Evolutionary conservation across 2,888 invertebrate species (phyloP), one percentile per base, ranked within the genome.

Genomic region (Mongoloraphidia duomilia): DNA sequence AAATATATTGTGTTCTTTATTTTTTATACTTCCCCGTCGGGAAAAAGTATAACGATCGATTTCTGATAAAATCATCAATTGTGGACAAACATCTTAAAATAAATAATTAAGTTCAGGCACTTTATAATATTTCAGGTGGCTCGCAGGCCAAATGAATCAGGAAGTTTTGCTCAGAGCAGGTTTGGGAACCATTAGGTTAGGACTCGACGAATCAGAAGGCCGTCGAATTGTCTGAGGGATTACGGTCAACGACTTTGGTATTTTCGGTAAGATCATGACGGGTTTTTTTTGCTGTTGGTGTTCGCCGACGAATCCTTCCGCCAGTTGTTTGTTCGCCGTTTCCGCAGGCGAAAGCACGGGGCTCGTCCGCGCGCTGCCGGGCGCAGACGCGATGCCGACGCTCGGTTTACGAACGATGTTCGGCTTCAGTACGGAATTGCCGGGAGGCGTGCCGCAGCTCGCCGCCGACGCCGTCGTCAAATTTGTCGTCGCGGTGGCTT

Each of bases 231-330:
- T 74, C 57, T 86, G 85, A 10, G 85, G 84, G 59, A 87, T 86
- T 47, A 88, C 85, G 1, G 87, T 87, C 56, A 88, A 64, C 2
- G 84, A 84, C 64, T 82, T 85, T 34, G 88, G 88, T 62, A 87
- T 84, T 66, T 84, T 84, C 44, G 86, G 84, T 71, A 87, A 69
- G 47, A 78, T 68, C 63, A 73, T 64, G 48, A 71, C 64, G 42
- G 71, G 63, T 49, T 59, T 59, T 36, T 55, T 58, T 48, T 65
- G 13, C 17, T 5, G 51, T 49, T 50, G 49, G 36, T 13, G 48
- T 42, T 17, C 33, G 12, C 26, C 14, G 9, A 12, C 12, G 9
- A 42, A 26, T n/a, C 41, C 44, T 46, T 46, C 38, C 35, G 43
- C 42, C 47, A 35, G 40, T 35, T 37, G 50, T 62, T 46, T 58